A percentile compares a stretch with the other conserved stretches of the same genome.
Evolutionary conservation across 2,113 vertebrate species (phyloP).

Genomic region (Elgaria multicarinata): DNA sequence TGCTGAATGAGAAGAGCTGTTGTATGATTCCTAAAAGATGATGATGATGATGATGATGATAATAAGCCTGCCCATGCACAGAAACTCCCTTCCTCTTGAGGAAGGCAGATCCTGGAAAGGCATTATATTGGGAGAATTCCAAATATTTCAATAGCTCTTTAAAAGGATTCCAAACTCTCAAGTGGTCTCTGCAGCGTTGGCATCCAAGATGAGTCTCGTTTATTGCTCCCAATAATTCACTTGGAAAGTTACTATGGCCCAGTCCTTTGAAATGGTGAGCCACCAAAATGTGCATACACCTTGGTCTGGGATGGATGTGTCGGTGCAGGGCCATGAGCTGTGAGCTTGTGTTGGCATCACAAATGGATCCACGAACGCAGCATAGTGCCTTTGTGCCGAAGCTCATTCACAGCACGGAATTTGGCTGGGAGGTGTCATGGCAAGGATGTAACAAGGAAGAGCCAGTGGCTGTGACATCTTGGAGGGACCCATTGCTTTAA

Average conservation of each 20-base stretch:
- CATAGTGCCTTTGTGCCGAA: neutral
- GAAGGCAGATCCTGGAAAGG: too few species aligned
- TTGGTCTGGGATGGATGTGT: neutral
- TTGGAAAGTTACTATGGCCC: constrained; percentile 33
- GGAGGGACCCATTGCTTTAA: neutral
- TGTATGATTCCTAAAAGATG: too few species aligned
- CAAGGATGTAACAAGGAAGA: neutral
- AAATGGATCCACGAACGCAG: neutral
- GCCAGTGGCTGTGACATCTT: neutral
- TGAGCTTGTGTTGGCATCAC: neutral
- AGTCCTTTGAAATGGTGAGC: neutral
- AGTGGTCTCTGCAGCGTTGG: constrained; percentile 36
- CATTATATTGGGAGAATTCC: neutral
- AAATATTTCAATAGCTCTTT: neutral
- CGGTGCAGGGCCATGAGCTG: neutral
- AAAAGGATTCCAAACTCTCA: neutral
- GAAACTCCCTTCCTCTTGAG: too few species aligned
- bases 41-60: too few species aligned
- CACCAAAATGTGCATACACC: neutral
- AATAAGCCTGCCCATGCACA: too few species aligned
- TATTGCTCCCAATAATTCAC: constrained; percentile 31
- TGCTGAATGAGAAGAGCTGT: too few species aligned
- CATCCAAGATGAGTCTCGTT: neutral
- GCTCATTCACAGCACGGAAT: neutral
- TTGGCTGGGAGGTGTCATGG: neutral